Conservation (phyloP, 2,888 invertebrate species). For the Orchesellides sinensis region DNA sequence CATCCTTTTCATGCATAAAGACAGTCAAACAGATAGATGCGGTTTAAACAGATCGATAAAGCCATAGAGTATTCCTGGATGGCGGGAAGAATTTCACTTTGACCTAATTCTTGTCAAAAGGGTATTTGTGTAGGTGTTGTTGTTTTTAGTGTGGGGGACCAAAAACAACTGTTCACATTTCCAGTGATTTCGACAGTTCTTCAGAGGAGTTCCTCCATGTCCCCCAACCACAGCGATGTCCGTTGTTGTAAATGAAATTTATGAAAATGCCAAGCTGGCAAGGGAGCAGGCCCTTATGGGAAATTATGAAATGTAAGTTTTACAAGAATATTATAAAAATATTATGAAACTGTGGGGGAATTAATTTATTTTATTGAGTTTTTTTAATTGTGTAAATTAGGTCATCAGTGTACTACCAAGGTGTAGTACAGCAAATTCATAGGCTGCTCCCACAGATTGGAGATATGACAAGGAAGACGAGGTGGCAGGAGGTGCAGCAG, state of each 20-base stretch:
- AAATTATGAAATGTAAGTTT: slow-evolving; percentile 88
- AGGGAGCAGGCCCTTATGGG: slow-evolving; percentile 96
- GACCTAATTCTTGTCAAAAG: too few species aligned
- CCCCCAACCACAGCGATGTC: slow-evolving; percentile 82
- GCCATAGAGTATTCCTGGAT: too few species aligned
- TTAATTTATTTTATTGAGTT: neutral
- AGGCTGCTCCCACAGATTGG: slow-evolving; percentile 87
- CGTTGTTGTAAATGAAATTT: slow-evolving; percentile 92
- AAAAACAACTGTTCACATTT: too few species aligned
- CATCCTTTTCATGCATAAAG: too few species aligned
- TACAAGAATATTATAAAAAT: neutral
- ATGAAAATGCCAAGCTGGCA: slow-evolving; percentile 96
- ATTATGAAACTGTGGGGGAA: neutral
- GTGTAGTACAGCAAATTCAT: slow-evolving; percentile 93
- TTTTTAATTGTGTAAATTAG: neutral
- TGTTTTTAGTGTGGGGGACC: too few species aligned
- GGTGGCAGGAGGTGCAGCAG: slow-evolving; percentile 94
- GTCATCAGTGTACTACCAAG: slow-evolving; percentile 95
- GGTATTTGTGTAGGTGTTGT: too few species aligned
- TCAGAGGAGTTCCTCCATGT: too few species aligned
- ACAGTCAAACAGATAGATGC: too few species aligned
- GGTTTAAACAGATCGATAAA: too few species aligned
- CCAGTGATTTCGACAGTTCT: too few species aligned
- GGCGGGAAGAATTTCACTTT: too few species aligned
- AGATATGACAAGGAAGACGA: slow-evolving; percentile 88